Conservation (phyloP, 1,140 invertebrate species). For the Dendrolimus punctatus region DNA sequence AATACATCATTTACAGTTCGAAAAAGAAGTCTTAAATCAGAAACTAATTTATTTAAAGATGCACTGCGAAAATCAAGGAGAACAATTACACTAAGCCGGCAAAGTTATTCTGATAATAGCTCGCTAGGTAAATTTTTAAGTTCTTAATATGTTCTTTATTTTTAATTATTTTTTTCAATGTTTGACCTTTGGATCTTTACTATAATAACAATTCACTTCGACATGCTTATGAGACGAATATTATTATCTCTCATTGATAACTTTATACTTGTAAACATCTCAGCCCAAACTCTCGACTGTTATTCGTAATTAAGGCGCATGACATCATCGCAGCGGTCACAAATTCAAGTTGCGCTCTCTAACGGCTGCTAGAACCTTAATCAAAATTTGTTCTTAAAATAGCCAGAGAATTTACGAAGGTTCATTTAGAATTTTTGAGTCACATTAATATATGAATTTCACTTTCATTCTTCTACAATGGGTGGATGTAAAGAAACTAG, state of each 20-base stretch:
- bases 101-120: conserved; percentile 25
- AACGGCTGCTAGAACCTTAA: conserved; percentile 20
- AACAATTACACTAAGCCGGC: conserved; percentile 22
- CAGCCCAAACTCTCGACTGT: conserved; percentile 9
- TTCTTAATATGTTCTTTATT: conserved; percentile 1
- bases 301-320: conserved; percentile 29
- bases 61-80: conserved; percentile 40
- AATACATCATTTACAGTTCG: conserved; percentile 51
- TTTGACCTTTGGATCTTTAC: neutral
- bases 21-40: conserved; percentile 49
- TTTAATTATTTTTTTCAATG: conserved; percentile 2
- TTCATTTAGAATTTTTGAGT: too few relatives aligned
- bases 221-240: neutral
- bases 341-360: conserved; percentile 21
- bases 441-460: too few relatives aligned
- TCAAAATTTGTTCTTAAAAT: neutral
- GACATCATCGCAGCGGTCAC: conserved; percentile 38
- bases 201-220: neutral
- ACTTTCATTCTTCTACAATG: conserved; percentile 12
- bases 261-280: conserved; percentile 24
- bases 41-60: conserved; percentile 50
- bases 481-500: conserved; percentile 14
- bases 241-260: conserved; percentile 14
- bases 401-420: too few relatives aligned
- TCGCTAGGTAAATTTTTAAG: conserved; percentile 26